These are phyloP conservation scores for Acronicta aceris DNA, from an alignment of 2,888 invertebrate species.

Conservation along the genomic window DNA sequence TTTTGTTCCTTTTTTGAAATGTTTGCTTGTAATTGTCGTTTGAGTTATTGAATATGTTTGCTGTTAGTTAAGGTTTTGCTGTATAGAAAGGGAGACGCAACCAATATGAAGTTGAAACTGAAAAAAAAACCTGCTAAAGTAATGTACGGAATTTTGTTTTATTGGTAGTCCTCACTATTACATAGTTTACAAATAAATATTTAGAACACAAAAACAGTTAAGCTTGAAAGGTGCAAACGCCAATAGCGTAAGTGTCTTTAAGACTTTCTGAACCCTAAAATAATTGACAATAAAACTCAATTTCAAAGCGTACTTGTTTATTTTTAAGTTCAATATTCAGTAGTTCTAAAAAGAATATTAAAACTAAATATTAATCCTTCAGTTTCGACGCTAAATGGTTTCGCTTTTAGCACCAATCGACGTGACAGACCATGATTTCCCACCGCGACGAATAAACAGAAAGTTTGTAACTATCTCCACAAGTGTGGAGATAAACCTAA, in stretches of 20 bases:
- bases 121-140: too few species aligned
- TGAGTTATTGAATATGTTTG: constrained; percentile 29
- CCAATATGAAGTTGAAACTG: too few species aligned
- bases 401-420: constrained; percentile 49
- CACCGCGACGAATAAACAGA: constrained; percentile 67
- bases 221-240: too few species aligned
- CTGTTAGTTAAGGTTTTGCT: not conserved
- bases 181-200: too few species aligned
- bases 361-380: constrained; percentile 49
- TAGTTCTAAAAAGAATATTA: constrained; percentile 16
- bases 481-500: constrained; percentile 68
- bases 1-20: constrained; percentile 37
- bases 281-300: too few species aligned
- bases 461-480: constrained; percentile 70
- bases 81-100: too few species aligned
- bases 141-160: too few species aligned
- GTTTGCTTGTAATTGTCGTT: constrained; percentile 41
- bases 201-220: too few species aligned
- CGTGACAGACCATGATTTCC: constrained; percentile 65
- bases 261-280: too few species aligned
- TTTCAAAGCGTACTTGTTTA: too few species aligned
- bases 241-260: too few species aligned
- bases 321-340: not conserved
- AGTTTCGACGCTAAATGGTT: constrained; percentile 52
- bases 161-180: too few species aligned